Evolutionary conservation across 1,140 invertebrate genomes (phyloP).

Genomic region (Bombus turneri): DNA sequence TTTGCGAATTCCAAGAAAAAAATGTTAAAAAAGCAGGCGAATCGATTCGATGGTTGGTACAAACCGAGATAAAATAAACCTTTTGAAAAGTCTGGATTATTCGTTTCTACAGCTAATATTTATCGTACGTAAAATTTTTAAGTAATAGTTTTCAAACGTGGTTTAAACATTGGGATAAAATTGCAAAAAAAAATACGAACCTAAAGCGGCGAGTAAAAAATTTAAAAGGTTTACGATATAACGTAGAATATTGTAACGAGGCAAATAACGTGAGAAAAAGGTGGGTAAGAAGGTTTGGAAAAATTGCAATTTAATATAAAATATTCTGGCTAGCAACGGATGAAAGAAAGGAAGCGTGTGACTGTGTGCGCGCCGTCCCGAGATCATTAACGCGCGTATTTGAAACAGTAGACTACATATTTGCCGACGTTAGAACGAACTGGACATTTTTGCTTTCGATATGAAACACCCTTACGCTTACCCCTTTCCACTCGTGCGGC

Average conservation of each 20-base stretch:
- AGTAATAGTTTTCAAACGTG: too few relatives aligned
- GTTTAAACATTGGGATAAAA: background rate
- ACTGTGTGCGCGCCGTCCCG: background rate
- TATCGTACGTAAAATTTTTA: too few relatives aligned
- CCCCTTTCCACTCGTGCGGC: too few relatives aligned
- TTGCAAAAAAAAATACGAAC: background rate
- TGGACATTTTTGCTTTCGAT: background rate
- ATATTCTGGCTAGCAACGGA: background rate
- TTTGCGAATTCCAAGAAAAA: too few relatives aligned
- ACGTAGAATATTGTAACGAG: background rate
- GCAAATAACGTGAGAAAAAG: background rate
- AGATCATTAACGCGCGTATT: background rate
- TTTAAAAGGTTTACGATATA: background rate
- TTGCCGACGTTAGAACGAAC: background rate
- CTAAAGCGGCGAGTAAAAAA: background rate
- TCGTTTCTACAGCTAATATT: too few relatives aligned
- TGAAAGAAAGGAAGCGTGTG: background rate
- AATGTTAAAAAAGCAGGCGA: too few relatives aligned
- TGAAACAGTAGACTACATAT: background rate
- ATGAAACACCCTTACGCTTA: background rate
- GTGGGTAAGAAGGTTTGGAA: background rate
- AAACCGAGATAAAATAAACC: too few relatives aligned
- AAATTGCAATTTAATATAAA: background rate
- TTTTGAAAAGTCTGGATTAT: too few relatives aligned
- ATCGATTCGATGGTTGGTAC: too few relatives aligned